phyloP scores from a whole-genome alignment of 2,888 invertebrate genomes.

The Auanema freiburgensis region DNA sequence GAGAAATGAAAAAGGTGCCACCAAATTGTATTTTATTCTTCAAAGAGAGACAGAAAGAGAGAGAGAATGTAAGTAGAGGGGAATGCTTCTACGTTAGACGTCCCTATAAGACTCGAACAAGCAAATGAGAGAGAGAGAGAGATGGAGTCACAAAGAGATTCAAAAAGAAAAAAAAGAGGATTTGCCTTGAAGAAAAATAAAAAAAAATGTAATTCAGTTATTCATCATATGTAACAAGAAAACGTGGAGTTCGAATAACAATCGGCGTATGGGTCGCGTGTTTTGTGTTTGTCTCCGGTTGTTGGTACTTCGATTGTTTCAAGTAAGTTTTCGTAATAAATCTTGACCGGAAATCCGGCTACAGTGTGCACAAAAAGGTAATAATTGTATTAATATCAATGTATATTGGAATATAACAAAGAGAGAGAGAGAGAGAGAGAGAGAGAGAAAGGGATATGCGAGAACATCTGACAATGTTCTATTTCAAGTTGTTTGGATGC shows the following conservation, averaged over 20 bases:
- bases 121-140: no score
- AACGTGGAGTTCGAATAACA: constrained; percentile 46
- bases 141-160: no score
- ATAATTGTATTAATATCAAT: constrained; percentile 3
- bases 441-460: no score
- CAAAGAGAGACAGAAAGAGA: background rate
- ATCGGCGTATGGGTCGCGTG: constrained; percentile 50
- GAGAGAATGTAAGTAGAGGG: no score
- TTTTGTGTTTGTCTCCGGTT: constrained; percentile 49
- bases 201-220: constrained; percentile 44
- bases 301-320: constrained; percentile 48
- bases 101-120: no score
- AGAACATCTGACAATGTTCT: background rate
- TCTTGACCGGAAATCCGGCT: background rate
- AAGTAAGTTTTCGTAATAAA: constrained; percentile 20
- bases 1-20: background rate
- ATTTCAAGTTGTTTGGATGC: constrained; percentile 32
- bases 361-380: background rate
- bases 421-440: no score
- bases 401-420: background rate
- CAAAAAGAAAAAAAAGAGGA: background rate
- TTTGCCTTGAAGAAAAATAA: background rate
- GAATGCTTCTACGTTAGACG: no score
- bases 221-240: constrained; percentile 50
- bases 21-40: background rate